Evolutionary conservation across 2,888 invertebrate genomes (phyloP).

Genomic region (Chymomyza fuscimana): DNA sequence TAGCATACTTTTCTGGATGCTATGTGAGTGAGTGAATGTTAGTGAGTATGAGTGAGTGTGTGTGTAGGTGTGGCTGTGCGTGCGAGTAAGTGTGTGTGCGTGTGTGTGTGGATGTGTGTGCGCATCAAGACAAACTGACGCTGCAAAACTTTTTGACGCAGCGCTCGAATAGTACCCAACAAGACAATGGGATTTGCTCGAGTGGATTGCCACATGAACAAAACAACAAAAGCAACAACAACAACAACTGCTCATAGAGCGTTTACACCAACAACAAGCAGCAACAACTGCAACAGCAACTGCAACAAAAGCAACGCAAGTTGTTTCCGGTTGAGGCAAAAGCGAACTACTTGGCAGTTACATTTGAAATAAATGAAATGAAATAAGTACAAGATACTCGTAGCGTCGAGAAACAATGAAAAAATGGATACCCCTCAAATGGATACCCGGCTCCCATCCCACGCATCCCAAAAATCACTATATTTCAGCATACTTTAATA

Average conservation of each 20-base stretch:
- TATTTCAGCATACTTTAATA: no score
- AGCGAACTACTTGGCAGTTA: constrained; percentile 36
- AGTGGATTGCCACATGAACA: constrained; percentile 30
- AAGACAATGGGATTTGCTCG: constrained; percentile 48
- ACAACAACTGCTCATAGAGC: neutral
- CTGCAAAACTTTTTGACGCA: constrained; percentile 34
- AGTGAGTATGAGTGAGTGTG: constrained; percentile 14
- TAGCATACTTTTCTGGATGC: constrained; percentile 53
- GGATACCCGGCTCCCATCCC: no score
- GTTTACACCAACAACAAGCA: constrained; percentile 15
- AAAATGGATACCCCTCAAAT: constrained; percentile 9
- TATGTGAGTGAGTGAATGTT: constrained; percentile 17
- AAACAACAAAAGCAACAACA: constrained; percentile 10
- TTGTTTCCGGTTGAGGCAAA: neutral
- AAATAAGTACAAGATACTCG: constrained; percentile 54
- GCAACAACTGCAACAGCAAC: neutral
- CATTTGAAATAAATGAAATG: constrained; percentile 49
- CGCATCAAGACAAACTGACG: constrained; percentile 43
- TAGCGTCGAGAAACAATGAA: constrained; percentile 30
- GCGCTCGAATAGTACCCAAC: constrained; percentile 51
- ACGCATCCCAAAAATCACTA: no score
- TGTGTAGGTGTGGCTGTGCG: constrained; percentile 11
- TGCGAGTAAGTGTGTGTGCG: constrained; percentile 9
- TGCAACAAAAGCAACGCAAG: neutral
- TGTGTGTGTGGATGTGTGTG: constrained; percentile 7